Evolutionary conservation across 2,888 invertebrate species (phyloP), one percentile per base, ranked within the genome.

Genomic region (Pristionchus mayeri): DNA sequence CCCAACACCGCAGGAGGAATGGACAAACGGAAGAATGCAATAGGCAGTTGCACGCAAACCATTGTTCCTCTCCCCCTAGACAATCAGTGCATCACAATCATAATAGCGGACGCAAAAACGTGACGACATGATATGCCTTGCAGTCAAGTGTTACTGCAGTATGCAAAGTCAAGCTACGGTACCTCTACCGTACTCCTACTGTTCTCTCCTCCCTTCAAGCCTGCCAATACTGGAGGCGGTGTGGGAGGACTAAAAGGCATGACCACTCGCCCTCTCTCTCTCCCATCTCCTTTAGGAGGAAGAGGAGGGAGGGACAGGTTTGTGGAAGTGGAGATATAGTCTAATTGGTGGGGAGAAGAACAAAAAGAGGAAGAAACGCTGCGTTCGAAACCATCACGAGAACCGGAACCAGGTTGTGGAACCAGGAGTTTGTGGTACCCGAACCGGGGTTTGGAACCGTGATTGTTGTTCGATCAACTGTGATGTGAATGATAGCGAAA

Each of bases 331-430:
- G 24, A 71, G 40, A 71, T 40, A 71, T 71, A 71, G n/a, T 71
- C 71, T 71, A 71, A 71, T 71, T 71, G 71, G 40, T 71, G 71
- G n/a, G 44, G 44, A 44, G 44, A 44, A 44, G 40, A 71, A 71
- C 71, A 71, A 71, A 71, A 71, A 71, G n/a, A 37, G 3, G 6
- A 24, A 37, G 16, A 21, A 37, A 67, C 11, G 44, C 44, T 6
- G 44, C 44, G 37, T 71, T 71, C 24, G 71, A n/a, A 71, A 71
- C 71, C 54, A 18, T n/a, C n/a, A n/a, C n/a, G n/a, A n/a, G n/a
- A n/a, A n/a, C n/a, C n/a, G n/a, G n/a, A n/a, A n/a, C n/a, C n/a
- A n/a, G n/a, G n/a, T n/a, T n/a, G n/a, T n/a, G n/a, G n/a, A n/a
- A n/a, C n/a, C n/a, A n/a, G n/a, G n/a, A n/a, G n/a, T n/a, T n/a